A percentile compares a stretch with the other conserved stretches of the same genome.
Conservation (phyloP, 2,797 vertebrate species). For the Acrocephalus scirpaceus region DNA sequence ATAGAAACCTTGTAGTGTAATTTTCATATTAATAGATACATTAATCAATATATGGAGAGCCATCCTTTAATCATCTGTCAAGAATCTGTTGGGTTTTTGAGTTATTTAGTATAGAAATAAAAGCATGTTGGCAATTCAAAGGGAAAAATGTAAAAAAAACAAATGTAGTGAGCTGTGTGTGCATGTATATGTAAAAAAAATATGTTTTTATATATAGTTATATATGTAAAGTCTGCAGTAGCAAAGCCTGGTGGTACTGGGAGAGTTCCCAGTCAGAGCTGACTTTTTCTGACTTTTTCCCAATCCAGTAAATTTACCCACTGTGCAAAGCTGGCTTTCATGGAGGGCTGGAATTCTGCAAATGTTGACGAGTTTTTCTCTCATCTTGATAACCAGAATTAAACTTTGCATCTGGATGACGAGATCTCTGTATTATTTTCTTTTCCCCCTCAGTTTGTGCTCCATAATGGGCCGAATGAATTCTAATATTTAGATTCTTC, state of each 20-base stretch:
- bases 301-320: conserved; percentile 12
- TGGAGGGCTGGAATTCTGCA: background rate
- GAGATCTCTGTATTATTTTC: background rate
- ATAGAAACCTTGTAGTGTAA: background rate
- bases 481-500: conserved; percentile 72
- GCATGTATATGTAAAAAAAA: background rate
- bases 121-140: background rate
- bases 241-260: conserved; percentile 20
- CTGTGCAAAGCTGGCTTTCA: background rate
- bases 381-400: background rate
- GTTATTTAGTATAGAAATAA: background rate
- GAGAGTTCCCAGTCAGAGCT: background rate
- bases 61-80: background rate
- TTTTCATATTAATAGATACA: background rate
- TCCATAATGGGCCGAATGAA: conserved; percentile 60
- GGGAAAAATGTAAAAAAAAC: background rate
- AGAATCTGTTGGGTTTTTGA: background rate
- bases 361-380: conserved; percentile 8
- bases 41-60: background rate
- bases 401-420: background rate
- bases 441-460: conserved; percentile 35
- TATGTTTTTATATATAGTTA: background rate
- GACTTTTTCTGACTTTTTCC: background rate
- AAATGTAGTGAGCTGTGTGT: background rate
- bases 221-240: conserved; percentile 2